A percentile compares a stretch with the other conserved stretches of the same genome.
Evolutionary conservation across 2,888 invertebrate species (phyloP).

Genomic region (Zelleria hepariella): DNA sequence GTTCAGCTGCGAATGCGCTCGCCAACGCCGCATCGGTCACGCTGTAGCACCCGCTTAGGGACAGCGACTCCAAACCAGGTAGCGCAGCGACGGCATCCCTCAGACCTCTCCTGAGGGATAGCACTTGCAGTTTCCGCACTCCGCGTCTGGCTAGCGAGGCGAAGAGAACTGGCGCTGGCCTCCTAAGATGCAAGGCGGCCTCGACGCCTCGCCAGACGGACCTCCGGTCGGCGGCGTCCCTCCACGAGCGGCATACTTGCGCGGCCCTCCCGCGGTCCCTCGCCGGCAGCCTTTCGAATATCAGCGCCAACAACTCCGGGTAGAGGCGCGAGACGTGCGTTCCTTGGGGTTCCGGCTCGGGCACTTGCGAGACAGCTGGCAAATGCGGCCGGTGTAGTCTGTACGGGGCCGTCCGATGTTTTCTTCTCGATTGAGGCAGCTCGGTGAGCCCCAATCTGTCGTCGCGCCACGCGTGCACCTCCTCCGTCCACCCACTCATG

Average conservation of each 20-base stretch:
- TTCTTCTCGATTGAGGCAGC: conserved; percentile 61
- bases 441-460: conserved; percentile 61
- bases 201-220: conserved; percentile 96
- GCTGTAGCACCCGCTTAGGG: conserved; percentile 94
- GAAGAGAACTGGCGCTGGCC: conserved; percentile 87
- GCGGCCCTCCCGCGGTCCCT: conserved; percentile 91
- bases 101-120: conserved; percentile 86
- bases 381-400: conserved; percentile 78
- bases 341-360: conserved; percentile 61
- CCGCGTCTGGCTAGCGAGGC: conserved; percentile 89
- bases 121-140: conserved; percentile 89
- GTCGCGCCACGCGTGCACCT: conserved; percentile 62
- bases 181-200: conserved; percentile 88
- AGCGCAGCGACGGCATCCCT: conserved; percentile 89
- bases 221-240: conserved; percentile 92
- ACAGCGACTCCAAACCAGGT: conserved; percentile 88
- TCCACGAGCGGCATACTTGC: conserved; percentile 90
- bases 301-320: conserved; percentile 92
- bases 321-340: conserved; percentile 90
- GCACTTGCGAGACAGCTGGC: conserved; percentile 51
- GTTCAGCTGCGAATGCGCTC: conserved; percentile 84
- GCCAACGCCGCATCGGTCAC: conserved; percentile 89
- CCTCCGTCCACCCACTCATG: conserved; percentile 69
- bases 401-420: conserved; percentile 75
- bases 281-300: conserved; percentile 91